A percentile compares a stretch with the other conserved stretches of the same genome.
These are phyloP conservation scores for Sylvilagus floridanus DNA, from an alignment of 2,797 vertebrate genomes.

Conservation along the genomic window DNA sequence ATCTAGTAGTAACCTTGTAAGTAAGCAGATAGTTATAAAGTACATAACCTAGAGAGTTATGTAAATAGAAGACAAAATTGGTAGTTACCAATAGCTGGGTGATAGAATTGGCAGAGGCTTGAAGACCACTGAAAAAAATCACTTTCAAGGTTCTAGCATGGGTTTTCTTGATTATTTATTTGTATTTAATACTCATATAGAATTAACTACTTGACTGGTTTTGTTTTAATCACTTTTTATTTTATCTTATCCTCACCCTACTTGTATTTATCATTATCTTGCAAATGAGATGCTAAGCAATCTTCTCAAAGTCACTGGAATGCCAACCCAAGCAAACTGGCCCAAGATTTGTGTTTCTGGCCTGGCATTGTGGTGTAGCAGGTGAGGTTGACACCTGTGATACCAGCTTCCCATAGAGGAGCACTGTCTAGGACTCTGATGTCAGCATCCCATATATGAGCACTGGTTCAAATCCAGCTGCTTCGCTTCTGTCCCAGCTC, in stretches of 20 bases:
- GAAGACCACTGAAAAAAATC: no score
- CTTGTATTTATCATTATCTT: slow-evolving; percentile 7
- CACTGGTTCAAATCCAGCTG: no score
- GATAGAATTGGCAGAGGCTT: not conserved
- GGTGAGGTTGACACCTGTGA: no score
- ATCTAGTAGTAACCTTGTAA: slow-evolving; percentile 10
- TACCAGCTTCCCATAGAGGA: no score
- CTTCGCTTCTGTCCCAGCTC: no score
- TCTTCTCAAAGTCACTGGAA: not conserved
- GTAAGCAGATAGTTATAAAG: not conserved
- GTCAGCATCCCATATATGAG: no score
- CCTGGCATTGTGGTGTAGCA: no score
- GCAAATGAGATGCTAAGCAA: not conserved
- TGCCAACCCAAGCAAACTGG: not conserved
- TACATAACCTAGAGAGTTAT: not conserved
- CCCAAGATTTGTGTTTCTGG: not conserved
- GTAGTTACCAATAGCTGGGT: not conserved
- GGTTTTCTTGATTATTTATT: not conserved
- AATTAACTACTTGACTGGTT: not conserved
- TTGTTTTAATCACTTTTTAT: slow-evolving; percentile 3
- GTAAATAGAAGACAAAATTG: slow-evolving; percentile 26
- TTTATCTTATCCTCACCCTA: not conserved
- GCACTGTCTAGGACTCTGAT: no score
- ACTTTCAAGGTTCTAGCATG: not conserved
- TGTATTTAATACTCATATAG: not conserved